Base-by-base conservation (phyloP, 2,797 vertebrate genomes). In the Sebastes glaucus region DNA sequence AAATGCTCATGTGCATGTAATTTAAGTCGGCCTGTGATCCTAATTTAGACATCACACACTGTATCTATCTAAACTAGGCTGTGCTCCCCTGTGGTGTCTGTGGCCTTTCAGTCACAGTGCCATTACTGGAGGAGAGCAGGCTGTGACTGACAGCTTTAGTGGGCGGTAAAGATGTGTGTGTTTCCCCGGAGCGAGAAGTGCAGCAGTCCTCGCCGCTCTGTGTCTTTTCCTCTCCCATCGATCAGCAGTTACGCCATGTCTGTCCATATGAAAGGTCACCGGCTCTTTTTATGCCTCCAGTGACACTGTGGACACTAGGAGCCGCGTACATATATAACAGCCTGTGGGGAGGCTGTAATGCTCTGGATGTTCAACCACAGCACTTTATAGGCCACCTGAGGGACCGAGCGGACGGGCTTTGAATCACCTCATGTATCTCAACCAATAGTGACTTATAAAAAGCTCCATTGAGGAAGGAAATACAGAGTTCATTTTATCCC, bases 81-180 rank as follows among this genome's bases (percentile, higher is more conserved):
- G 32, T 32, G 77, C 63, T 79, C 71, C 72, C 88, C 87, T 76
- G 87, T 5, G 2, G 92, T 8, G 42, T 49, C 71, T 64, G 70
- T 90, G 89, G 84, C 89, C 91, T 93, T 90, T 92, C 78, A 86
- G 73, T 88, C 81, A 66, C 75, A 74, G 80, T 42, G 62, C 65
- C 82, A 63, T 75, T 82, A 74, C 79, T 65, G 85, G 78, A 86
- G 80, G 78, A 80, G 77, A 60, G 71, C 73, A 13, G 82, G 68
- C 81, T 74, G 22, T 93, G 92, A 94, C 75, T 90, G 92, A 91
- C 92, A 84, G 86, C 7, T 93, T 85, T 81, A 87, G 78, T 85
- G 86, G 86, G 88, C 74, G 89, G 87, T 89, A 82, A 76, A 85
- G 74, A 89, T 89, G 77, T 85, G 80, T 75, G 89, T 70, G 75